Percentiles rank a stretch among this genome's conserved stretches.
These are phyloP conservation scores for Zenarchopterus dispar DNA, from an alignment of 2,797 vertebrate genomes.

Conservation along the genomic window DNA sequence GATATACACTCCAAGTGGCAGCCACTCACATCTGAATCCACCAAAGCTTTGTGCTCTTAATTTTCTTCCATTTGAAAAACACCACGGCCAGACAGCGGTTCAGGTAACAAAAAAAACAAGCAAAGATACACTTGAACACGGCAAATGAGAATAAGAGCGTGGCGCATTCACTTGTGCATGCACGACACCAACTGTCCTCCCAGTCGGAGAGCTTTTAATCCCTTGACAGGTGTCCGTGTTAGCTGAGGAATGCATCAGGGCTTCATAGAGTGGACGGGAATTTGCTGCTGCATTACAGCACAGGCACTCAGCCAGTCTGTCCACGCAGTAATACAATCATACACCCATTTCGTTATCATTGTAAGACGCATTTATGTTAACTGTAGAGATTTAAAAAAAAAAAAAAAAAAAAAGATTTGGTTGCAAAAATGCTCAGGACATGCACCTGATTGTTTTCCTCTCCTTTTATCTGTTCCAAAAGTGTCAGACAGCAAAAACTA, in stretches of 20 bases:
- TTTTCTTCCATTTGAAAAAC: slow-evolving; percentile 40
- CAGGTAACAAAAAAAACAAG: slow-evolving; percentile 22
- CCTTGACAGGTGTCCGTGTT: slow-evolving; percentile 74
- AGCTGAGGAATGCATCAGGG: slow-evolving; percentile 56
- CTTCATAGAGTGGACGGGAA: slow-evolving; percentile 34
- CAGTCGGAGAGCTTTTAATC: slow-evolving; percentile 62
- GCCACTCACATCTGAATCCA: neutral
- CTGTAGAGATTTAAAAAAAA: neutral
- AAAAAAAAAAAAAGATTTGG: neutral
- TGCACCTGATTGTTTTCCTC: too few species aligned
- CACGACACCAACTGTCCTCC: slow-evolving; percentile 39
- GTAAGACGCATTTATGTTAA: neutral
- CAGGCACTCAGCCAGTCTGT: neutral
- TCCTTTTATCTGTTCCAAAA: too few species aligned
- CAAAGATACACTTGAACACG: slow-evolving; percentile 8
- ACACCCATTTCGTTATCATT: neutral
- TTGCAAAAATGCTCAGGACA: too few species aligned
- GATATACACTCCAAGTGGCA: neutral
- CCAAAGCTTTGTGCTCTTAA: slow-evolving; percentile 27
- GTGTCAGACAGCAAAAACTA: too few species aligned
- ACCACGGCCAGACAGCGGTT: neutral
- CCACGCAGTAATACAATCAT: slow-evolving; percentile 13
- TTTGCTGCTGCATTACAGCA: slow-evolving; percentile 36
- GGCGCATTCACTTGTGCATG: neutral
- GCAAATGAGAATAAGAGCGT: slow-evolving; percentile 16